Percentiles rank a stretch among this genome's conserved stretches.
Evolutionary conservation across 2,113 vertebrate genomes (phyloP).

Genomic region (Clarias batrachus): DNA sequence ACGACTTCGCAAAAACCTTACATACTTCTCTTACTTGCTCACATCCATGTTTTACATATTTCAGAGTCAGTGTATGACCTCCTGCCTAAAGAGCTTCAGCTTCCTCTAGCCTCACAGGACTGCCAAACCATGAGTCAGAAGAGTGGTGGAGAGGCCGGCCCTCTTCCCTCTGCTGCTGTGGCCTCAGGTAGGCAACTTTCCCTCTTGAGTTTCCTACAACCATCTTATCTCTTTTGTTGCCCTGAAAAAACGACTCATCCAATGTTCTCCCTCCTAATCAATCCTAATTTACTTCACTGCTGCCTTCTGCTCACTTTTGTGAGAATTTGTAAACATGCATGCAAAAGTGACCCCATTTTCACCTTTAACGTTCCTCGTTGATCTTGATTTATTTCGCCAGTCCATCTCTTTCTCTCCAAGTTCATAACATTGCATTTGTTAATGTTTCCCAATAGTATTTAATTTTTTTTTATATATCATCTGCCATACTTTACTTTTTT

Average conservation of each 20-base stretch:
- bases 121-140: constrained; percentile 97
- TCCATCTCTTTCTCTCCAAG: not conserved
- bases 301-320: constrained; percentile 11
- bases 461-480: constrained; percentile 8
- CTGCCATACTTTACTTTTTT: not conserved
- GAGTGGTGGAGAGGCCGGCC: constrained; percentile 94
- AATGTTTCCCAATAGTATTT: not conserved
- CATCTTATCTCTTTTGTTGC: constrained; percentile 21
- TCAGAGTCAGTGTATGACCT: constrained; percentile 99
- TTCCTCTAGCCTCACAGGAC: constrained; percentile 84
- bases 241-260: not conserved
- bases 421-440: constrained; percentile 16
- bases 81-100: constrained; percentile 98
- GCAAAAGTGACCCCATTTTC: not conserved
- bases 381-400: not conserved
- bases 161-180: constrained; percentile 88
- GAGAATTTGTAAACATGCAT: not conserved
- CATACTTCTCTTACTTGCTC: not conserved
- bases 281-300: constrained; percentile 6
- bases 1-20: not conserved
- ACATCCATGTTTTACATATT: constrained; percentile 29
- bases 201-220: constrained; percentile 48
- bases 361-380: not conserved
- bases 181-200: constrained; percentile 87
- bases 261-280: constrained; percentile 31